A percentile compares a stretch with the other conserved stretches of the same genome.
phyloP scores from a whole-genome alignment of 2,888 invertebrate genomes.

The Auanema freiburgensis region DNA sequence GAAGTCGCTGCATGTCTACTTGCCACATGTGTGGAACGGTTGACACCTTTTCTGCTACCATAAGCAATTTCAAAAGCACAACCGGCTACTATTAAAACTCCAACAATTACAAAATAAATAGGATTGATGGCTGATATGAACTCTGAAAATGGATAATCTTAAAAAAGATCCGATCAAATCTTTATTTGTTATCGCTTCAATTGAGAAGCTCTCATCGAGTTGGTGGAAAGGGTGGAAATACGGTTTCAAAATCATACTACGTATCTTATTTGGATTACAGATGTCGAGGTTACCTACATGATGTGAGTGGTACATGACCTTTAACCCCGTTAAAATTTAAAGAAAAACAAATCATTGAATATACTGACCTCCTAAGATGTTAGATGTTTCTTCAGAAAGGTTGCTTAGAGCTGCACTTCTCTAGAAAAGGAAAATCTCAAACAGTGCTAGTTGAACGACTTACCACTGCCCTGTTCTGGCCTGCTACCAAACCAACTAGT shows the following conservation, averaged over 20 bases:
- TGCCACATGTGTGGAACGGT: constrained; percentile 21
- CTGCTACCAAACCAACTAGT: no score
- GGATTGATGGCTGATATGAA: constrained; percentile 28
- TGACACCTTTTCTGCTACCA: constrained; percentile 21
- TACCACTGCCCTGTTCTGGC: no score
- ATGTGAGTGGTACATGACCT: no score
- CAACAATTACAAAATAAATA: constrained; percentile 26
- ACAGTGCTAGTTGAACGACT: no score
- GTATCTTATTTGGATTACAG: no score
- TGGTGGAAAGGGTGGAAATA: no score
- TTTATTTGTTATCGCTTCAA: no score
- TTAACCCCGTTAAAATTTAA: no score
- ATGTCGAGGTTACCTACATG: no score
- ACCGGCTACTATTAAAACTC: constrained; percentile 27
- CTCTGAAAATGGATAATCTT: constrained; percentile 15
- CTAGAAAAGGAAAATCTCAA: background rate
- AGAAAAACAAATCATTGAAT: background rate
- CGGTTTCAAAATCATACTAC: no score
- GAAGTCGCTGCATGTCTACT: constrained; percentile 4
- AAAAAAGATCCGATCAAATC: no score
- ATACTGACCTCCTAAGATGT: constrained; percentile 16
- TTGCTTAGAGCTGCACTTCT: constrained; percentile 17
- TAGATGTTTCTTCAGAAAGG: constrained; percentile 20
- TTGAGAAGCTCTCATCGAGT: no score
- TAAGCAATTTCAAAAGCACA: constrained; percentile 32